phyloP scores from a whole-genome alignment of 2,888 invertebrate species.

The Sphaerophoria taeniata region DNA sequence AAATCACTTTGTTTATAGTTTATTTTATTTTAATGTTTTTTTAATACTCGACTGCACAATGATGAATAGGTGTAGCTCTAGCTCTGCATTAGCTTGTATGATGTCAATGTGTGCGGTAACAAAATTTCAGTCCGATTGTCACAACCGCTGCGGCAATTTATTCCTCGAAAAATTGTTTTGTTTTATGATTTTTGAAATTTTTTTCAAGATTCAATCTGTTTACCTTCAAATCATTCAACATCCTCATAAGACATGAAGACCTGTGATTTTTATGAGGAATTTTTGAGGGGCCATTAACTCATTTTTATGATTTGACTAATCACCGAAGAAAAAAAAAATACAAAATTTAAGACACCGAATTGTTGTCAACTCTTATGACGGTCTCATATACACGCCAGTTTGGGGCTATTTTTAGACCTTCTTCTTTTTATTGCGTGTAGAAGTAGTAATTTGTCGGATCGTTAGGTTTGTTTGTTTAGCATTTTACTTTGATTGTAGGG shows the following conservation, averaged over 20 bases:
- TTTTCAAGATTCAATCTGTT: constrained; percentile 19
- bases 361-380: constrained; percentile 12
- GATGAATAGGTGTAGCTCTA: constrained; percentile 55
- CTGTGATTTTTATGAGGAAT: constrained; percentile 30
- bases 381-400: constrained; percentile 18
- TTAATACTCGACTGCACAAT: constrained; percentile 70
- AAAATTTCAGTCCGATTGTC: neutral
- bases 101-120: constrained; percentile 9
- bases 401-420: constrained; percentile 63
- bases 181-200: constrained; percentile 45
- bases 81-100: neutral
- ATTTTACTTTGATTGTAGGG: constrained; percentile 11
- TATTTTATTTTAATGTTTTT: constrained; percentile 73
- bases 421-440: constrained; percentile 80
- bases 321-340: constrained; percentile 25
- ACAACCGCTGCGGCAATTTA: constrained; percentile 19
- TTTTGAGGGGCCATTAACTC: constrained; percentile 43
- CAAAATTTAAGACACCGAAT: constrained; percentile 1
- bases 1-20: constrained; percentile 74
- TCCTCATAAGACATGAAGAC: neutral
- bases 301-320: constrained; percentile 72
- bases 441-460: constrained; percentile 81
- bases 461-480: constrained; percentile 75
- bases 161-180: constrained; percentile 62
- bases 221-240: neutral